Evolutionary conservation across 1,140 invertebrate species (phyloP), one percentile per base, ranked within the genome.

Genomic region (Ptiloglossa arizonensis): DNA sequence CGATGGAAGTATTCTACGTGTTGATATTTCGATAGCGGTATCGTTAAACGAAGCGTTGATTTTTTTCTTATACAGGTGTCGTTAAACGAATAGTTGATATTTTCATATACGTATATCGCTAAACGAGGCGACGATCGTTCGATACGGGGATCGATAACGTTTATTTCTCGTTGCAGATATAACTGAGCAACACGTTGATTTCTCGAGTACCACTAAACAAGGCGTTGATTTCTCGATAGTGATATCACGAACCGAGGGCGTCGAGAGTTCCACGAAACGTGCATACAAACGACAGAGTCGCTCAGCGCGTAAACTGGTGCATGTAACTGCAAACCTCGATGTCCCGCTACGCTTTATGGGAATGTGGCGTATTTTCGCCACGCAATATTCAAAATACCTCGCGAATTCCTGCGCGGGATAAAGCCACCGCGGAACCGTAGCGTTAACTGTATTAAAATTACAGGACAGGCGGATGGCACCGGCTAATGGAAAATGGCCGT

Each of bases 261-360:
- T 22, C 32, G 35, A 0, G 9, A 22, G 15, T n/a, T 24, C 0
- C 11, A 9, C 19, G 35, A 35, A 60, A 35, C 56, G 57, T 4
- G 70, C 38, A 41, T 27, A 22, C 41, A 48, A 63, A 63, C 44
- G n/a, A 19, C 6, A 9, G 11, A 24, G 15, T 2, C 19, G 38
- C 35, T 27, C 24, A 13, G n/a, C 52, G 60, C 32, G 29, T 54
- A 62, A 80, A 73, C 75, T 83, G 75, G 81, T 80, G 71, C 83
- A 71, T 59, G 68, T 83, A 83, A 86, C 78, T 83, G 78, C 62
- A 77, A 41, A 59, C 56, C 56, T 63, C 59, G 29, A 54, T 69
- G 81, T 85, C 62, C 81, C 75, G 83, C 80, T 84, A 84, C 24
- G 60, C 27, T 41, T 41, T 74, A 29, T 70, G 64, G 71, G 68